Evolutionary conservation across 2,888 invertebrate species (phyloP).

Genomic region (Malacosoma neustria): DNA sequence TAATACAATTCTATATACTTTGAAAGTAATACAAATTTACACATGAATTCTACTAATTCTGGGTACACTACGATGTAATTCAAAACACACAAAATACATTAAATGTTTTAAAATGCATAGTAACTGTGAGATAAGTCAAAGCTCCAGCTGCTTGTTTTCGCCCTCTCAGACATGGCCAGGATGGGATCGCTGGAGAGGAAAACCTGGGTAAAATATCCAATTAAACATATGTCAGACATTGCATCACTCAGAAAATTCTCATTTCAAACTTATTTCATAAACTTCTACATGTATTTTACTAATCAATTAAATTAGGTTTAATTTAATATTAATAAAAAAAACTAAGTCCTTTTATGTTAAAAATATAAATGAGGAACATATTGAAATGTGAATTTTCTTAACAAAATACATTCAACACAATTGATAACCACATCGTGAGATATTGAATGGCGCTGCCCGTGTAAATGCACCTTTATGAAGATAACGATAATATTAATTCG

Average conservation of each 20-base stretch:
- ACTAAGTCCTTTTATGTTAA: neutral
- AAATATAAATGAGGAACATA: neutral
- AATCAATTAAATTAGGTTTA: too few species aligned
- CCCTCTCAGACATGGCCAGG: conserved; percentile 66
- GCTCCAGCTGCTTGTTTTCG: conserved; percentile 72
- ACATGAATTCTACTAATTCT: too few species aligned
- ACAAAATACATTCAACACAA: conserved; percentile 15
- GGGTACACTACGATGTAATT: too few species aligned
- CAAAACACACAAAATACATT: too few species aligned
- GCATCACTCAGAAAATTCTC: conserved; percentile 39
- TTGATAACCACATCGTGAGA: conserved; percentile 58
- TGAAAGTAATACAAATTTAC: too few species aligned
- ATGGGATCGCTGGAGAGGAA: conserved; percentile 69
- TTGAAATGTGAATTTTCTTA: conserved; percentile 39
- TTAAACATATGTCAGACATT: conserved; percentile 36
- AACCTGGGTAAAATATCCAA: conserved; percentile 60
- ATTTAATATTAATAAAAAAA: too few species aligned
- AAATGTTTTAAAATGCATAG: neutral
- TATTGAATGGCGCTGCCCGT: conserved; percentile 68
- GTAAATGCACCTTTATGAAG: conserved; percentile 41
- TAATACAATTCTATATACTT: too few species aligned
- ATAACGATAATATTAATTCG: conserved; percentile 14
- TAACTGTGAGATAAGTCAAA: conserved; percentile 8
- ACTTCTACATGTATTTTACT: too few species aligned
- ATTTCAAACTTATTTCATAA: conserved; percentile 5